These are phyloP conservation scores for Dichetophora obliterata DNA, from an alignment of 2,888 invertebrate genomes.

Conservation along the genomic window DNA sequence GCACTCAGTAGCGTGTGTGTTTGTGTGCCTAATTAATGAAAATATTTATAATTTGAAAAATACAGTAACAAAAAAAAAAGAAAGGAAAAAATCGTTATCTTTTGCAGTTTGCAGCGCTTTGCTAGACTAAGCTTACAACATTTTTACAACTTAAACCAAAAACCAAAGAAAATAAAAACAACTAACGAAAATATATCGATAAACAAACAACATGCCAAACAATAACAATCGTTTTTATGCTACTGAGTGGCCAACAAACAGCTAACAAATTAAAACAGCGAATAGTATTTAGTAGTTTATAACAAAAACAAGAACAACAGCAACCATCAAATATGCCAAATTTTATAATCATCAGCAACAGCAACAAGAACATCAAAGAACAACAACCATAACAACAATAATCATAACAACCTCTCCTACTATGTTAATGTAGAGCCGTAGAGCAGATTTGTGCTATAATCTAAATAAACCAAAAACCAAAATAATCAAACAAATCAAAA, in stretches of 20 bases:
- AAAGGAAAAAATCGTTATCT: slow-evolving; percentile 10
- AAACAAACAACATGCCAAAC: slow-evolving; percentile 16
- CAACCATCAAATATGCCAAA: slow-evolving; percentile 29
- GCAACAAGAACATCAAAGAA: slow-evolving; percentile 14
- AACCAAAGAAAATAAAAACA: slow-evolving; percentile 8
- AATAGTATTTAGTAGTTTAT: background rate
- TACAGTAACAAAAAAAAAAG: slow-evolving; percentile 13
- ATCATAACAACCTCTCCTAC: background rate
- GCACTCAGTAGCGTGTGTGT: slow-evolving; percentile 41
- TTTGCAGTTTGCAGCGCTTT: background rate
- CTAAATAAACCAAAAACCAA: background rate
- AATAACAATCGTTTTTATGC: slow-evolving; percentile 7
- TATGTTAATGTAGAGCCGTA: slow-evolving; percentile 6
- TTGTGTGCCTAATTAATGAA: slow-evolving; percentile 39
- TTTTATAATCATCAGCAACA: slow-evolving; percentile 10
- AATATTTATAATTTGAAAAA: slow-evolving; percentile 6
- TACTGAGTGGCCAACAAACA: background rate
- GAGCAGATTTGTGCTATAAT: slow-evolving; percentile 10
- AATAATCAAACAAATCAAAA: slow-evolving; percentile 21
- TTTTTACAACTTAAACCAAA: background rate
- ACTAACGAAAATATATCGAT: slow-evolving; percentile 15
- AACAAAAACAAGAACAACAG: slow-evolving; percentile 5
- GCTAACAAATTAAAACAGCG: background rate
- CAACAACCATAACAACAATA: slow-evolving; percentile 22
- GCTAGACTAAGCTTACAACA: slow-evolving; percentile 2